phyloP scores from a whole-genome alignment of 2,888 invertebrate species.

The Octonoba sinensis region DNA sequence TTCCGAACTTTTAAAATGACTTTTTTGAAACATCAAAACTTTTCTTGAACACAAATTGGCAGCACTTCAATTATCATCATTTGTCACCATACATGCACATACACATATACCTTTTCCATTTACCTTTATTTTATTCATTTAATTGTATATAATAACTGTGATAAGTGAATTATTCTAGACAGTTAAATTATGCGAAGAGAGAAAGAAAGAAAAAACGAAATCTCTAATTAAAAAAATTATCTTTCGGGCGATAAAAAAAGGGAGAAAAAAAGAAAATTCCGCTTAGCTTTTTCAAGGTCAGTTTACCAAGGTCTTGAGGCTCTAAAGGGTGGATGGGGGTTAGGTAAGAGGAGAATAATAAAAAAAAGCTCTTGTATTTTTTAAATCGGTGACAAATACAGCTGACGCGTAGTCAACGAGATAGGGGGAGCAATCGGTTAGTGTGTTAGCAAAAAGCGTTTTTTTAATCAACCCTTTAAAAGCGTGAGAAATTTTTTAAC shows the following conservation, averaged over 20 bases:
- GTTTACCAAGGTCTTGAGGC: not conserved
- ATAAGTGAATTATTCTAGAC: not conserved
- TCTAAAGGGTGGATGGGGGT: conserved; percentile 12
- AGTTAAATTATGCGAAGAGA: not conserved
- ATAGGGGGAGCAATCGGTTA: conserved; percentile 32
- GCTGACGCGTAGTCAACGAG: too few relatives aligned
- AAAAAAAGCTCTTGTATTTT: not conserved
- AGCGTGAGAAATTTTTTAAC: conserved; percentile 57
- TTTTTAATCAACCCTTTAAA: conserved; percentile 26
- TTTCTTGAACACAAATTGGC: too few relatives aligned
- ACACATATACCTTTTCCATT: too few relatives aligned
- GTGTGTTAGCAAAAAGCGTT: conserved; percentile 30
- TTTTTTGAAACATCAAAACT: too few relatives aligned
- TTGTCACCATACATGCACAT: too few relatives aligned
- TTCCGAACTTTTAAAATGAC: too few relatives aligned
- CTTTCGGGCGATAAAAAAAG: too few relatives aligned
- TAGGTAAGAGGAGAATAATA: conserved; percentile 11
- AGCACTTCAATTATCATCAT: too few relatives aligned
- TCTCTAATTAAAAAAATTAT: conserved; percentile 2
- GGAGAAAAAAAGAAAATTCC: too few relatives aligned
- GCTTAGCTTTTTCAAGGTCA: conserved; percentile 13
- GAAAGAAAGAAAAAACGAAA: not conserved
- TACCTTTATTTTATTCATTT: too few relatives aligned
- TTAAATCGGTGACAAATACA: too few relatives aligned
- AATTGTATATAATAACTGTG: too few relatives aligned